Percentiles rank a stretch among this genome's conserved stretches.
Conservation (phyloP, 2,888 invertebrate species). For the Leptinotarsa rubiginosa region DNA sequence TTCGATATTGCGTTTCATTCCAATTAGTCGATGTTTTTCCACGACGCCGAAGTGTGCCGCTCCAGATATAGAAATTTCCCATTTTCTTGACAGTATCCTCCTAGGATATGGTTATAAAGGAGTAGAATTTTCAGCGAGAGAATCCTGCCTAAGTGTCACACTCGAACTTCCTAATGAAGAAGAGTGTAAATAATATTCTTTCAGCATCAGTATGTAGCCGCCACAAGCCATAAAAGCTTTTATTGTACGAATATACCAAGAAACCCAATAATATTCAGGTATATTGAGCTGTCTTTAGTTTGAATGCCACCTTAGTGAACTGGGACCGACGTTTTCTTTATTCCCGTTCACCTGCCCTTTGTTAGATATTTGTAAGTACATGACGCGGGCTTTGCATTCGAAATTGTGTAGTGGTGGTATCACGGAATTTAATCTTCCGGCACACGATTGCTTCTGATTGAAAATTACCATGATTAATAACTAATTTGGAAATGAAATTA, state of each 20-base stretch:
- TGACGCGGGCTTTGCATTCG: slow-evolving; percentile 32
- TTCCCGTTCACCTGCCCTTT: slow-evolving; percentile 43
- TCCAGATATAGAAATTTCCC: not conserved
- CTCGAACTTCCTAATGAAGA: slow-evolving; percentile 21
- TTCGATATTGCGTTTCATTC: not conserved
- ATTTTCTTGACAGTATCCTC: not conserved
- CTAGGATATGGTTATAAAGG: not conserved
- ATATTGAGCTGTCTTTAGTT: slow-evolving; percentile 22
- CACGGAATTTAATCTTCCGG: slow-evolving; percentile 37
- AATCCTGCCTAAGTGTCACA: not conserved
- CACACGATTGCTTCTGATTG: slow-evolving; percentile 31
- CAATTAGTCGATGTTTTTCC: not conserved
- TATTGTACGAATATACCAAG: slow-evolving; percentile 38
- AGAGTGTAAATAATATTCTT: slow-evolving; percentile 21
- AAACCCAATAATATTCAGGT: slow-evolving; percentile 42
- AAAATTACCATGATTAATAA: slow-evolving; percentile 41
- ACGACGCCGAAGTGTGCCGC: not conserved
- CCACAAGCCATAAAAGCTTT: slow-evolving; percentile 35
- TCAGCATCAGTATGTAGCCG: slow-evolving; percentile 27
- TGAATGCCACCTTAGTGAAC: slow-evolving; percentile 8
- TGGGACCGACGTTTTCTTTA: slow-evolving; percentile 31
- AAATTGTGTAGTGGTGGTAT: slow-evolving; percentile 37
- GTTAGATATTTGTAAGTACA: slow-evolving; percentile 40
- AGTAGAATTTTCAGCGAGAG: not conserved
- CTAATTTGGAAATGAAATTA: slow-evolving; percentile 32